These are phyloP conservation scores for Drosophila virilis DNA, from an alignment of 1,140 invertebrate genomes.

Conservation along the genomic window DNA sequence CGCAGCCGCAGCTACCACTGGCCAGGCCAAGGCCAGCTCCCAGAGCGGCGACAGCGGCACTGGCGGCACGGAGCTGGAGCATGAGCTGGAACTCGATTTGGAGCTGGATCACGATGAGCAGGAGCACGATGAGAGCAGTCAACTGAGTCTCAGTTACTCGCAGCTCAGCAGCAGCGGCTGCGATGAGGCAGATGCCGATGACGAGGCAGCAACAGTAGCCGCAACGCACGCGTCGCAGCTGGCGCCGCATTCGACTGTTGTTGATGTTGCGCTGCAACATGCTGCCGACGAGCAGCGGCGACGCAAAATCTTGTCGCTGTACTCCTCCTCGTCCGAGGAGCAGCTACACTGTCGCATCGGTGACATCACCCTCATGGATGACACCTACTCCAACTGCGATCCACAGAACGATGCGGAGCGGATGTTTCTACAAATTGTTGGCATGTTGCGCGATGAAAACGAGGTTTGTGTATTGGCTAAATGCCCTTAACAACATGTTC, in stretches of 20 bases:
- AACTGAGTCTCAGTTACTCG: conserved; percentile 76
- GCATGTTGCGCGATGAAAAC: conserved; percentile 83
- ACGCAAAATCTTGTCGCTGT: conserved; percentile 66
- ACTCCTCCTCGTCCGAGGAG: conserved; percentile 74
- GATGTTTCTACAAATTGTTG: conserved; percentile 83
- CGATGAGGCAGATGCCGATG: conserved; percentile 61
- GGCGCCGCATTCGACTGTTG: conserved; percentile 5
- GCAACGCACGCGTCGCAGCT: neutral
- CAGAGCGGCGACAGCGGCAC: conserved; percentile 81
- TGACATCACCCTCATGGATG: conserved; percentile 82
- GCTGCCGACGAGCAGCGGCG: conserved; percentile 51
- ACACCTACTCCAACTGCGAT: conserved; percentile 79
- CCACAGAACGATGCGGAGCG: conserved; percentile 83
- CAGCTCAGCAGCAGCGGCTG: conserved; percentile 79
- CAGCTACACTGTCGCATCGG: conserved; percentile 74
- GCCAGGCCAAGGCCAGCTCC: conserved; percentile 63
- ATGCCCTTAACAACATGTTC: neutral
- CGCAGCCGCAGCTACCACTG: neutral
- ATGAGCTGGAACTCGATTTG: conserved; percentile 68
- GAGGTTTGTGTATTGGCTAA: conserved; percentile 79
- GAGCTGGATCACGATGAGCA: conserved; percentile 58
- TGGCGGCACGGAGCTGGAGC: conserved; percentile 78
- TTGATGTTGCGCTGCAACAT: conserved; percentile 39
- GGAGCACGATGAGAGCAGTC: conserved; percentile 68
- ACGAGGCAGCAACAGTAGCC: conserved; percentile 10